phyloP scores from a whole-genome alignment of 2,797 vertebrate species.

The Perodicticus potto region DNA sequence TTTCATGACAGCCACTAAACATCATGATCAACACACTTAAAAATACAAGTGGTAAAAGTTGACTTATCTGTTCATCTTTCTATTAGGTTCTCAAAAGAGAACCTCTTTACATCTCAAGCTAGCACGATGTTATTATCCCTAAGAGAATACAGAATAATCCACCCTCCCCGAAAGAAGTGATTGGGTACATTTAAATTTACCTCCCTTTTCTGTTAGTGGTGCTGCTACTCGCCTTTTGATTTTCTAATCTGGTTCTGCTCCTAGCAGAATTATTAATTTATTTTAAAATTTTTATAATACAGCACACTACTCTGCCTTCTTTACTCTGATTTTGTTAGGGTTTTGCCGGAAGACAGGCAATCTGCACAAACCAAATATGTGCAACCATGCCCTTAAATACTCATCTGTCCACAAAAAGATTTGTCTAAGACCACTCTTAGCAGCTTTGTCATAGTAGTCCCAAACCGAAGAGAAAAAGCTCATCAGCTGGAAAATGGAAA shows the following conservation, averaged over 20 bases:
- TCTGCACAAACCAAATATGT: neutral
- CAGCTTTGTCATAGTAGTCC: neutral
- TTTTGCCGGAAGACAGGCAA: neutral
- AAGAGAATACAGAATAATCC: neutral
- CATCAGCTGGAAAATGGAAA: neutral
- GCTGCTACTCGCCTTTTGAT: neutral
- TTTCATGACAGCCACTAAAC: neutral
- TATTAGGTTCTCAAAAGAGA: neutral
- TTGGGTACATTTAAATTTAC: neutral
- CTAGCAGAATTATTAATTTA: neutral
- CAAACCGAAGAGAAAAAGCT: neutral
- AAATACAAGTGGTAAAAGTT: neutral
- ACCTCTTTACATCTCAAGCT: neutral
- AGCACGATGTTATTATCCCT: neutral
- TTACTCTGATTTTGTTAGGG: neutral
- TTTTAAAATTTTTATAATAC: neutral
- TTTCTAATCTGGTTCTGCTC: conserved; percentile 13
- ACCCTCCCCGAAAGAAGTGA: neutral
- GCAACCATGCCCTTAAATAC: neutral
- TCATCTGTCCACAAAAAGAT: neutral
- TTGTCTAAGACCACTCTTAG: neutral
- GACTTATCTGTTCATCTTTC: neutral
- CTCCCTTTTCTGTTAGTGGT: neutral
- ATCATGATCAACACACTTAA: neutral
- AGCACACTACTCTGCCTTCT: neutral